A percentile compares a stretch with the other conserved stretches of the same genome.
Conservation (phyloP, 2,113 vertebrate genomes). For the Podiceps cristatus region DNA sequence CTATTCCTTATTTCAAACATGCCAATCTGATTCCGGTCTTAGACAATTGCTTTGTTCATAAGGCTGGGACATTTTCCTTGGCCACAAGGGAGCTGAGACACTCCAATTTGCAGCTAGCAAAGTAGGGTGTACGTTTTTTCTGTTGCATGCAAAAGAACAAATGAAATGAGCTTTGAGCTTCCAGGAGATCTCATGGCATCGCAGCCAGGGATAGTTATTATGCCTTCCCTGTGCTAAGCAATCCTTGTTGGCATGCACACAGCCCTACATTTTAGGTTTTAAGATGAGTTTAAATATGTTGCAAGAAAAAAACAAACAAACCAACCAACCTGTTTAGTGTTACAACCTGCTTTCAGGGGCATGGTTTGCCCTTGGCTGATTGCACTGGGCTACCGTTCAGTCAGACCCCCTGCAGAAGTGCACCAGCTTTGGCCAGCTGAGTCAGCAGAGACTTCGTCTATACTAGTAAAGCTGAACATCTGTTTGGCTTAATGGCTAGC, state of each 20-base stretch:
- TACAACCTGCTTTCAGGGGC: background rate
- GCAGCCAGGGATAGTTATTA: background rate
- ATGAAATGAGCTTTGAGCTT: background rate
- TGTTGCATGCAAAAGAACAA: background rate
- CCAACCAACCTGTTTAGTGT: background rate
- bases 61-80: background rate
- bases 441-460: background rate
- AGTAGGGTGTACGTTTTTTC: background rate
- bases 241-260: background rate
- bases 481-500: background rate
- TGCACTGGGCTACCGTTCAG: background rate
- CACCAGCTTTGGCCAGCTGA: background rate
- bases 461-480: background rate
- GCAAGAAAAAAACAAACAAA: background rate
- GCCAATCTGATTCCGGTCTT: background rate
- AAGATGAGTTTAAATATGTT: background rate
- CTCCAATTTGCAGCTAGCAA: background rate
- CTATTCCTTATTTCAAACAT: background rate
- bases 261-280: background rate
- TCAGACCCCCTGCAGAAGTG: background rate
- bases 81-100: background rate
- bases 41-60: background rate
- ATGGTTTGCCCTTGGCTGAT: background rate
- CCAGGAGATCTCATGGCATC: background rate
- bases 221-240: background rate